A percentile compares a stretch with the other conserved stretches of the same genome.
These are phyloP conservation scores for Tenthredo mesomela DNA, from an alignment of 2,888 invertebrate species.

Conservation along the genomic window DNA sequence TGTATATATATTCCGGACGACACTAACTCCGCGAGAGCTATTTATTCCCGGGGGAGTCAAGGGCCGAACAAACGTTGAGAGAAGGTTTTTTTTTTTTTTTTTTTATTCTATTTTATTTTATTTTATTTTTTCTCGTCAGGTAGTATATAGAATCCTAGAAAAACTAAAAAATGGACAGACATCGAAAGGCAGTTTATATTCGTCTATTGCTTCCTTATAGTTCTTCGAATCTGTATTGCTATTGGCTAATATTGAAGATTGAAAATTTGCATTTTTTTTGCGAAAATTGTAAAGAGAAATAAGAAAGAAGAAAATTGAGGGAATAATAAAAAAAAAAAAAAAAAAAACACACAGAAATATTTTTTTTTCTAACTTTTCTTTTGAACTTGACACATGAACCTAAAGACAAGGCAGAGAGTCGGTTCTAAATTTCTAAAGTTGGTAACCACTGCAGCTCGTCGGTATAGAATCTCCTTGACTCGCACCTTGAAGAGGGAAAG, in stretches of 20 bases:
- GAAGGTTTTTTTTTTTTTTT: background rate
- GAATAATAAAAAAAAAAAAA: background rate
- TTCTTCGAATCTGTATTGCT: no score
- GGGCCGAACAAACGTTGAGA: background rate
- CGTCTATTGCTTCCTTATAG: no score
- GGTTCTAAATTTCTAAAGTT: background rate
- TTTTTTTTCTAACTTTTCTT: background rate
- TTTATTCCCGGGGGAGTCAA: constrained; percentile 31
- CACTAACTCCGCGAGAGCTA: background rate
- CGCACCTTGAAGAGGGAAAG: constrained; percentile 62
- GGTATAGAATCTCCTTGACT: constrained; percentile 44
- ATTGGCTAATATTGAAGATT: no score
- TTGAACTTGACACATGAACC: constrained; percentile 1
- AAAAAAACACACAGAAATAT: background rate
- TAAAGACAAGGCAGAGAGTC: background rate
- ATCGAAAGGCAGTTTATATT: no score
- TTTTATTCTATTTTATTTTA: background rate
- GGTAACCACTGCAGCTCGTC: constrained; percentile 55
- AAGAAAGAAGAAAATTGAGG: no score
- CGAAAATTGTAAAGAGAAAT: background rate
- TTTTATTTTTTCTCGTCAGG: no score
- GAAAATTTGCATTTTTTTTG: no score
- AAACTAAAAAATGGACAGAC: no score
- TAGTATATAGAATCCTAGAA: no score
- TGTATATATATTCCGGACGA: background rate